Evolutionary conservation across 1,140 invertebrate genomes (phyloP).

Genomic region (Manduca sexta): DNA sequence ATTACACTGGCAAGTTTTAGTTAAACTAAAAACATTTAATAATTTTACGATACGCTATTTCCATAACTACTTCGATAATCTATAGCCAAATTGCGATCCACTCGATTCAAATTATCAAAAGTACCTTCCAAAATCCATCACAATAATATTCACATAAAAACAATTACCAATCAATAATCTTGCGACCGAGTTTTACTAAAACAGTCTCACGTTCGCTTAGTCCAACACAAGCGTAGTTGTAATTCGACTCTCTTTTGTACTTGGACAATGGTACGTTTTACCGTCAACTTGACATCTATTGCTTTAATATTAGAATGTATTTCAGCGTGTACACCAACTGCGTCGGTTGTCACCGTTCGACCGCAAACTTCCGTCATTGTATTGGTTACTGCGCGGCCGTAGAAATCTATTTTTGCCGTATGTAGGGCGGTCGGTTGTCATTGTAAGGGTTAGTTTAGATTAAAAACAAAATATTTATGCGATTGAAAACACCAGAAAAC

Average conservation of each 20-base stretch:
- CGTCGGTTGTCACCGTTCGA: constrained; percentile 6
- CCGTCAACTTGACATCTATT: constrained; percentile 10
- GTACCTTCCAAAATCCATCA: no score
- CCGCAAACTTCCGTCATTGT: constrained; percentile 30
- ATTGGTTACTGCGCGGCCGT: constrained; percentile 16
- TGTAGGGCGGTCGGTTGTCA: constrained; percentile 3
- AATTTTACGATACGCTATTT: no score
- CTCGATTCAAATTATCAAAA: no score
- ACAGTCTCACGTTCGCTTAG: constrained; percentile 19
- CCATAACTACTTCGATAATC: no score
- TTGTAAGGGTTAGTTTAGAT: background rate
- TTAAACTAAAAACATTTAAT: no score
- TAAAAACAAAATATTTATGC: background rate
- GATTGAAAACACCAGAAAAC: no score
- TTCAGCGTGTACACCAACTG: constrained; percentile 6
- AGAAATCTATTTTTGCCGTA: constrained; percentile 15
- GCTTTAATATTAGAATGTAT: background rate
- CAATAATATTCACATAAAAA: no score
- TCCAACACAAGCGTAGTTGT: constrained; percentile 19
- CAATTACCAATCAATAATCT: no score
- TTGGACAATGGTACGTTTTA: constrained; percentile 4
- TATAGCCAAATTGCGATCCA: no score
- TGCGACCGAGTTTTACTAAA: constrained; percentile 1
- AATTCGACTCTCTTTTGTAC: constrained; percentile 16
- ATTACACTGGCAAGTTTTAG: no score